A percentile compares a stretch with the other conserved stretches of the same genome.
Conservation (phyloP, 2,888 invertebrate genomes). For the Zelleria hepariella region DNA sequence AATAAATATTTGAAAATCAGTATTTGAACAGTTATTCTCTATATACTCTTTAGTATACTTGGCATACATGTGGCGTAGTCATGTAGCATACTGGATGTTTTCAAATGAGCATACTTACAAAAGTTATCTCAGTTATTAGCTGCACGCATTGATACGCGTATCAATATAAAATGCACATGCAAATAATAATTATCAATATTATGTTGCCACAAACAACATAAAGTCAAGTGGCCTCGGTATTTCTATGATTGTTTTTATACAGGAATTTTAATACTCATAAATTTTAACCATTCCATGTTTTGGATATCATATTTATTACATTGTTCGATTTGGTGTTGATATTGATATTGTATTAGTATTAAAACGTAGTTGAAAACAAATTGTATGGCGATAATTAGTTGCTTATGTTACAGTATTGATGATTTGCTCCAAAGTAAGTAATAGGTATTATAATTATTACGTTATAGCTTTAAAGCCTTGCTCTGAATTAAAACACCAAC, state of each 20-base stretch:
- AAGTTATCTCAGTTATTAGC: no score
- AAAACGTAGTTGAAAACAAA: no score
- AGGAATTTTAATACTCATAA: constrained; percentile 53
- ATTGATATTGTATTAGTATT: neutral
- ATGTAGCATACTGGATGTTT: constrained; percentile 10
- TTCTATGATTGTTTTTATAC: constrained; percentile 40
- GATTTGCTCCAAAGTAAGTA: neutral
- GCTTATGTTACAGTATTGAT: neutral
- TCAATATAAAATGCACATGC: no score
- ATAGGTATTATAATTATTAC: neutral
- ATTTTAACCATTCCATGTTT: constrained; percentile 50
- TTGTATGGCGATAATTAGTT: neutral
- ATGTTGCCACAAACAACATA: no score
- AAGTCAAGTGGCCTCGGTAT: constrained; percentile 17
- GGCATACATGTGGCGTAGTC: neutral
- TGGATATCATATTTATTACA: constrained; percentile 5
- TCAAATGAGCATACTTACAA: no score
- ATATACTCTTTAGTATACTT: neutral
- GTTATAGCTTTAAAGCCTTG: neutral
- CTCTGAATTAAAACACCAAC: neutral
- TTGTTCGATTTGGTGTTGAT: constrained; percentile 1
- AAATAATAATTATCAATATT: no score
- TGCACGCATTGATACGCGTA: no score
- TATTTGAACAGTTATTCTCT: constrained; percentile 4
- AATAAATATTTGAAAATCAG: constrained; percentile 15